Percentiles rank a stretch among this genome's conserved stretches.
Conservation (phyloP, 2,113 vertebrate species). For the Cyprinodon variegatus region DNA sequence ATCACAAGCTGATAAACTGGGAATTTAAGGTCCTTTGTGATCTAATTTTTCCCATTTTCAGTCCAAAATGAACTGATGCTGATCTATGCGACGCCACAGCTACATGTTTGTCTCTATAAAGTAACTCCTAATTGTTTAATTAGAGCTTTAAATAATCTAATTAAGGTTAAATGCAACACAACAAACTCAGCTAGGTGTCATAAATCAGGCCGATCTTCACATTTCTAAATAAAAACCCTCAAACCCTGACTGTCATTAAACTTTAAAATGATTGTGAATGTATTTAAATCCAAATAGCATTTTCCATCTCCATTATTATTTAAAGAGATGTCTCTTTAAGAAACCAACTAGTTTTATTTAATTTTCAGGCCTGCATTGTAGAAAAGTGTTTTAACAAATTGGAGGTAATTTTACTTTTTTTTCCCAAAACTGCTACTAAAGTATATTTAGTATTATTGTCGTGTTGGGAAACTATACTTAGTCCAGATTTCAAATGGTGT, state of each 20-base stretch:
- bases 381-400: too few species aligned
- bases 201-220: not conserved
- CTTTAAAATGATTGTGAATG: too few species aligned
- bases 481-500: too few species aligned
- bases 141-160: not conserved
- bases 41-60: not conserved
- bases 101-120: constrained; percentile 3
- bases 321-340: too few species aligned
- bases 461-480: not conserved
- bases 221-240: not conserved
- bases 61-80: constrained; percentile 7
- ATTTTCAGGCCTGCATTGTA: too few species aligned
- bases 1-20: not conserved
- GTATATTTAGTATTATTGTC: too few species aligned
- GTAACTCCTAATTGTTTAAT: constrained; percentile 1
- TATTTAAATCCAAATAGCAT: too few species aligned
- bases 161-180: not conserved
- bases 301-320: too few species aligned
- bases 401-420: too few species aligned
- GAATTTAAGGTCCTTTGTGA: not conserved
- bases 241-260: too few species aligned
- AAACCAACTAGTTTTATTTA: too few species aligned
- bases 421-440: too few species aligned
- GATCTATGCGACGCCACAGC: constrained; percentile 17
- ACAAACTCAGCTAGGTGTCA: not conserved